Evolutionary conservation across 2,113 vertebrate species (phyloP).

Genomic region (Cyprinodon tularosa): DNA sequence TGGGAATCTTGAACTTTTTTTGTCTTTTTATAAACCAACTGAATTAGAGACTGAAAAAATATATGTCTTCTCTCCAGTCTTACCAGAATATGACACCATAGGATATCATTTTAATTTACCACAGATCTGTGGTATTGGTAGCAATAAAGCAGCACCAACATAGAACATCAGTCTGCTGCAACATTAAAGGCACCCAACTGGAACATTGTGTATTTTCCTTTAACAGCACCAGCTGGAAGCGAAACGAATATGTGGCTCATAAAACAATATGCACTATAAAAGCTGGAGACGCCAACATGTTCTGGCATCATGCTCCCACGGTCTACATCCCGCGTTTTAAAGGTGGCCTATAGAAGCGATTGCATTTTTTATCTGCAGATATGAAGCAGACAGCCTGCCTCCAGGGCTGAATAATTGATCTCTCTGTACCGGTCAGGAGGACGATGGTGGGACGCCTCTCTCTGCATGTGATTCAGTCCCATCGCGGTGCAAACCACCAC

Average conservation of each 20-base stretch:
- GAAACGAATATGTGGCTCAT: slow-evolving; percentile 7
- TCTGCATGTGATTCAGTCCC: slow-evolving; percentile 65
- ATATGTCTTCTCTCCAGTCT: background rate
- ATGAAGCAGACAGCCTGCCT: slow-evolving; percentile 48
- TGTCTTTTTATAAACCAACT: background rate
- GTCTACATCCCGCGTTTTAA: slow-evolving; percentile 9
- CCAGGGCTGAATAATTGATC: slow-evolving; percentile 68
- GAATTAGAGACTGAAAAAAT: background rate
- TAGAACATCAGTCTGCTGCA: background rate
- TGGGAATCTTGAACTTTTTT: background rate
- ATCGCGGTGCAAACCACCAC: slow-evolving; percentile 57
- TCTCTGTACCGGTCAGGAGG: slow-evolving; percentile 61
- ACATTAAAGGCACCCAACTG: background rate
- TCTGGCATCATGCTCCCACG: background rate
- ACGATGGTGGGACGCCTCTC: slow-evolving; percentile 62
- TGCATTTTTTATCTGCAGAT: slow-evolving; percentile 26
- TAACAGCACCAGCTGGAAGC: background rate
- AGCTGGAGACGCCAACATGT: background rate
- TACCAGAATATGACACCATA: background rate
- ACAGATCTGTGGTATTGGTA: background rate
- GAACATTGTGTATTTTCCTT: slow-evolving; percentile 9
- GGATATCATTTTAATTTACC: background rate
- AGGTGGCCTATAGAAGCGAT: background rate
- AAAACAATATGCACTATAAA: background rate
- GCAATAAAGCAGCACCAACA: background rate